phyloP scores from a whole-genome alignment of 2,888 invertebrate species.

The Saturnia japonica region DNA sequence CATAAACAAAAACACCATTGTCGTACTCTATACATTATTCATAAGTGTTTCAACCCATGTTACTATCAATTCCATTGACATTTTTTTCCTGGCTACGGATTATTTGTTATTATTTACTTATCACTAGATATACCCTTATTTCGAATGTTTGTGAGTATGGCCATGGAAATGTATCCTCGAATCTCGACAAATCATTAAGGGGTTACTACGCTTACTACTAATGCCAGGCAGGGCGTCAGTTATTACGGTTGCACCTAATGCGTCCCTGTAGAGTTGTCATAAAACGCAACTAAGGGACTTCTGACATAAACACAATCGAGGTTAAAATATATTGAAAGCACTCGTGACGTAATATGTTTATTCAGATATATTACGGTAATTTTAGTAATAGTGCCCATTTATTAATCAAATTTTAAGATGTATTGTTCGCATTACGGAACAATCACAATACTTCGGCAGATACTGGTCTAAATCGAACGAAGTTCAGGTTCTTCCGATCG shows the following conservation, averaged over 20 bases:
- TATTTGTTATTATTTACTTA: neutral
- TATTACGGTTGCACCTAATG: neutral
- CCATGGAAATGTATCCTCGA: neutral
- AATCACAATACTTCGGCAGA: too few species aligned
- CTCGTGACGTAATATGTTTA: too few species aligned
- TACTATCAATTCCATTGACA: neutral
- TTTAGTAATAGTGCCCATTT: neutral
- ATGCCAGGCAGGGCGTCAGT: neutral
- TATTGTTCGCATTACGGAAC: too few species aligned
- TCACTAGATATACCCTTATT: neutral
- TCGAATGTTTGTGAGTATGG: neutral
- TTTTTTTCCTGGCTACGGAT: neutral
- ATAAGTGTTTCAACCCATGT: neutral
- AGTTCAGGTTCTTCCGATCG: too few species aligned
- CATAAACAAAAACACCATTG: conserved; percentile 1
- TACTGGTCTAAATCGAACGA: too few species aligned
- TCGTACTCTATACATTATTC: conserved; percentile 2
- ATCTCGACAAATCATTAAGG: neutral
- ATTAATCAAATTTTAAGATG: neutral
- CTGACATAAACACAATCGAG: neutral
- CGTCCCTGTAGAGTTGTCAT: neutral
- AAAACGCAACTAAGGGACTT: neutral
- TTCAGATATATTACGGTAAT: too few species aligned
- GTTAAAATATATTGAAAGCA: neutral
- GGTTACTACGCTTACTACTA: neutral